Conservation (phyloP, 2,888 invertebrate genomes). For the Bhutanitis thaidina region DNA sequence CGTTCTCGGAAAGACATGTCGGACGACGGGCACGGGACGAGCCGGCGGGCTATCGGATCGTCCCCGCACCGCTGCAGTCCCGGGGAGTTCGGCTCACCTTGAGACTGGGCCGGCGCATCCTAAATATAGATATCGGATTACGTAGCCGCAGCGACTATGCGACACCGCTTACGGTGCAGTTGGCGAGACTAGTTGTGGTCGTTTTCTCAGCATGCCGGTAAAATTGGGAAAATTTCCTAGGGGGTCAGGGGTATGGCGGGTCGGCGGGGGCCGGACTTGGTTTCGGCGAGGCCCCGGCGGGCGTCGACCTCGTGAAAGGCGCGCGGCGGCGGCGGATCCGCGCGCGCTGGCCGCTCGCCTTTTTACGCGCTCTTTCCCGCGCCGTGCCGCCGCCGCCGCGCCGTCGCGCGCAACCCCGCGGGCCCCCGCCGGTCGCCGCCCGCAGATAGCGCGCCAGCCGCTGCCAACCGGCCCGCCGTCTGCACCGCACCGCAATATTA, state of each 20-base stretch:
- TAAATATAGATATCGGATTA: slow-evolving; percentile 43
- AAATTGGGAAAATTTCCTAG: slow-evolving; percentile 46
- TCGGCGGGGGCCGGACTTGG: slow-evolving; percentile 44
- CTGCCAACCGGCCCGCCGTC: slow-evolving; percentile 67
- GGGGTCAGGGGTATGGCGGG: slow-evolving; percentile 39
- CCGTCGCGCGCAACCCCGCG: slow-evolving; percentile 68
- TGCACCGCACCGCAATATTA: slow-evolving; percentile 45
- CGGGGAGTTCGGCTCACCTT: slow-evolving; percentile 39
- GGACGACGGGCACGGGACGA: slow-evolving; percentile 29
- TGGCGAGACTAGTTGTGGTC: slow-evolving; percentile 17
- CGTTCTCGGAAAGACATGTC: slow-evolving; percentile 45
- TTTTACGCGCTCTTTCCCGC: slow-evolving; percentile 73
- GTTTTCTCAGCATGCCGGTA: slow-evolving; percentile 21
- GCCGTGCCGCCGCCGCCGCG: slow-evolving; percentile 45
- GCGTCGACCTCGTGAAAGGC: slow-evolving; percentile 76
- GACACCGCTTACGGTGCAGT: slow-evolving; percentile 28
- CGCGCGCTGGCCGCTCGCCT: slow-evolving; percentile 70
- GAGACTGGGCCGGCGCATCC: slow-evolving; percentile 37
- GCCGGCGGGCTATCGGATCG: slow-evolving; percentile 18
- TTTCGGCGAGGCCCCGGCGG: slow-evolving; percentile 67
- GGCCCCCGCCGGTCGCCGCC: slow-evolving; percentile 77
- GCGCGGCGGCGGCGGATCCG: slow-evolving; percentile 54
- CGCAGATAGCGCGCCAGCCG: slow-evolving; percentile 73
- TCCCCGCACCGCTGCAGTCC: slow-evolving; percentile 21
- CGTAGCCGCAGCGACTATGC: slow-evolving; percentile 34